phyloP scores from a whole-genome alignment of 2,888 invertebrate genomes.

The Lordiphosa andalusiaca region DNA sequence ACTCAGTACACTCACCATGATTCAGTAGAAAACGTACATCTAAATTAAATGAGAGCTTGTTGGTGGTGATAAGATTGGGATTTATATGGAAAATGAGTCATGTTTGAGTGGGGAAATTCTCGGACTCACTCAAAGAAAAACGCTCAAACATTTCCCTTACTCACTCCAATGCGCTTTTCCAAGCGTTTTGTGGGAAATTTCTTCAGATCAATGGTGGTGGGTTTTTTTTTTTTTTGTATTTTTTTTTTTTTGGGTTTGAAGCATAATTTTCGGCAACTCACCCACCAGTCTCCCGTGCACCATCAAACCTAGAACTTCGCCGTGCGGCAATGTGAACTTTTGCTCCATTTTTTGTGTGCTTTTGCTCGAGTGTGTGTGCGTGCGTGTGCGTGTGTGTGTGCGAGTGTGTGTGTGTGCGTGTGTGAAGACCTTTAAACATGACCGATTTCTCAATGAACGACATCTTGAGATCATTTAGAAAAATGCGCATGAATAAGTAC shows the following conservation, averaged over 20 bases:
- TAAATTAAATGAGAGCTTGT: conserved; percentile 12
- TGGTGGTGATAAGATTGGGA: conserved; percentile 33
- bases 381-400: conserved; percentile 13
- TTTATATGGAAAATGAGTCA: conserved; percentile 30
- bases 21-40: conserved; percentile 24
- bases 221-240: conserved; percentile 32
- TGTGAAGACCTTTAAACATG: conserved; percentile 40
- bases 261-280: conserved; percentile 72
- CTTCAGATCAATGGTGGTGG: conserved; percentile 29
- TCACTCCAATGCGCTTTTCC: conserved; percentile 12
- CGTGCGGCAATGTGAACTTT: conserved; percentile 56
- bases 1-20: conserved; percentile 31
- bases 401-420: conserved; percentile 11
- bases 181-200: conserved; percentile 52
- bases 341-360: conserved; percentile 10
- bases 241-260: conserved; percentile 51
- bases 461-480: conserved; percentile 69
- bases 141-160: conserved; percentile 27
- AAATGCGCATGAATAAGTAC: conserved; percentile 69
- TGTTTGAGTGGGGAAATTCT: not conserved
- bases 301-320: conserved; percentile 69
- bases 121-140: conserved; percentile 25
- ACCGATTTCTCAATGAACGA: conserved; percentile 70
- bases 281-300: conserved; percentile 77
- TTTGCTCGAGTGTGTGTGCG: conserved; percentile 1